Percentiles rank a stretch among this genome's conserved stretches.
Evolutionary conservation across 2,888 invertebrate species (phyloP).

Genomic region (Drosophila barbarae): DNA sequence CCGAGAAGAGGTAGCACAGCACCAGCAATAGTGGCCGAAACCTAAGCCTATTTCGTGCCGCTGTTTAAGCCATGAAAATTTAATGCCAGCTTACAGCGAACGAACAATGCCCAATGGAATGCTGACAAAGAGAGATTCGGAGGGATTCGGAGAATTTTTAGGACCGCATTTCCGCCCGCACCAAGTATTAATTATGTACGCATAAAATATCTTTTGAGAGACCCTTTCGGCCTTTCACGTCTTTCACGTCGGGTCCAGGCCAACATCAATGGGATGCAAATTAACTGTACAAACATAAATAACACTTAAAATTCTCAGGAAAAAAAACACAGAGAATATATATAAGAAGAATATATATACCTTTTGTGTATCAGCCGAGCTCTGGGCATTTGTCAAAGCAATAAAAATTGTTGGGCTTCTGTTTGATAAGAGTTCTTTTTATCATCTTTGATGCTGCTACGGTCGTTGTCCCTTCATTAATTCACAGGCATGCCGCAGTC

Average conservation of each 20-base stretch:
- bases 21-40: conserved; percentile 18
- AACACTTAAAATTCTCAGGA: conserved; percentile 66
- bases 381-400: conserved; percentile 65
- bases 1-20: conserved; percentile 15
- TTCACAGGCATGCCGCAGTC: conserved; percentile 55
- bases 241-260: conserved; percentile 40
- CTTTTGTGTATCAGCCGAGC: background rate
- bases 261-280: conserved; percentile 71
- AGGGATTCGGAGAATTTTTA: conserved; percentile 39
- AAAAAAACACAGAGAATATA: conserved; percentile 35
- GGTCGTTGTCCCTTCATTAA: conserved; percentile 57
- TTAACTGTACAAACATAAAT: conserved; percentile 73
- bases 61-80: conserved; percentile 70
- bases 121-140: background rate
- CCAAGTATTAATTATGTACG: conserved; percentile 70
- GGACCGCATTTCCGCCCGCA: conserved; percentile 59
- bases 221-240: conserved; percentile 48
- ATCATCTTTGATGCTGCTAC: conserved; percentile 46
- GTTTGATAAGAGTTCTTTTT: conserved; percentile 50
- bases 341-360: conserved; percentile 7
- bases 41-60: conserved; percentile 72
- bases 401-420: conserved; percentile 68
- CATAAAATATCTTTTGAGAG: conserved; percentile 68
- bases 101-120: conserved; percentile 39
- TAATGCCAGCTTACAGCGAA: conserved; percentile 65